A percentile compares a stretch with the other conserved stretches of the same genome.
These are phyloP conservation scores for Etheostoma nigrum DNA, from an alignment of 2,797 vertebrate species.

Conservation along the genomic window DNA sequence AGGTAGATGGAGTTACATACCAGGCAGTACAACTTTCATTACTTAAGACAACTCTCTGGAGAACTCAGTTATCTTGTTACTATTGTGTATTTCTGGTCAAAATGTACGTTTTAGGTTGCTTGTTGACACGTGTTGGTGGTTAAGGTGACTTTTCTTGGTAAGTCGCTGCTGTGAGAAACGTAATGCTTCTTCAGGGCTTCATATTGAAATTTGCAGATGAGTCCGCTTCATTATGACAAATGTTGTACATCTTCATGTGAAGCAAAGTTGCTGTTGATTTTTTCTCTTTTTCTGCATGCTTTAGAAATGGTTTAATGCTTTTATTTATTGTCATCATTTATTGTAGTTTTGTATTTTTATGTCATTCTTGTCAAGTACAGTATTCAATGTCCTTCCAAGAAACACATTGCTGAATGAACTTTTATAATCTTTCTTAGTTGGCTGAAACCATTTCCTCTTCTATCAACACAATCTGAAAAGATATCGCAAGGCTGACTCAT, in stretches of 20 bases:
- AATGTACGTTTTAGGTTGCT: background rate
- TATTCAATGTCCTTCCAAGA: background rate
- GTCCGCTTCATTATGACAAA: background rate
- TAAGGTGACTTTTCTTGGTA: background rate
- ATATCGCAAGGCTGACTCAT: conserved; percentile 16
- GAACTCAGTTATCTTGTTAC: background rate
- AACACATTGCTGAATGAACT: conserved; percentile 20
- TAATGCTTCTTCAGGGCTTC: background rate
- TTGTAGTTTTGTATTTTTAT: background rate
- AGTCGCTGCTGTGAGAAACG: background rate
- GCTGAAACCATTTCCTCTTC: background rate
- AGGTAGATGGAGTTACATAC: background rate
- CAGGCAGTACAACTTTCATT: background rate
- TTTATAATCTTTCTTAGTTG: conserved; percentile 14
- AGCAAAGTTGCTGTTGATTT: background rate
- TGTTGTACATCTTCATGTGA: background rate
- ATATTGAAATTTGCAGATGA: background rate
- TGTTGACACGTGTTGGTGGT: background rate
- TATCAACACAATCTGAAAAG: conserved; percentile 10
- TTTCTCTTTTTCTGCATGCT: background rate
- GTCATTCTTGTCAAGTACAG: background rate
- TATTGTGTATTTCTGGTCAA: conserved; percentile 9
- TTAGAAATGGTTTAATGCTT: background rate
- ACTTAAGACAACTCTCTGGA: conserved; percentile 6
- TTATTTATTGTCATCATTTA: background rate